phyloP scores from a whole-genome alignment of 2,113 vertebrate genomes.

The Gallinago paraguaiae region DNA sequence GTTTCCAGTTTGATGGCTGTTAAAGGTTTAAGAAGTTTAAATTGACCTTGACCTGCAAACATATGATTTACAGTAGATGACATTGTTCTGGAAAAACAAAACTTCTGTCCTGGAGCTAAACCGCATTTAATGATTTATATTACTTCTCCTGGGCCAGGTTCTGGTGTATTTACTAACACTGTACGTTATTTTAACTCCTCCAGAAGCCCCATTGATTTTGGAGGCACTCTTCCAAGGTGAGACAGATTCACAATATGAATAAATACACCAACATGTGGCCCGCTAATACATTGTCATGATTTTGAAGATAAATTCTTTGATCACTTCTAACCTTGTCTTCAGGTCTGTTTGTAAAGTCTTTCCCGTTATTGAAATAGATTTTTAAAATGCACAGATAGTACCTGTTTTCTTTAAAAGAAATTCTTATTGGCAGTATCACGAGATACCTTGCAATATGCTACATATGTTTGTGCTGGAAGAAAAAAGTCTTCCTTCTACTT shows the following conservation, averaged over 20 bases:
- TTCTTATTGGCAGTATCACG: neutral
- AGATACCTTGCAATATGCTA: neutral
- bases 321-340: conserved; percentile 25
- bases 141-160: neutral
- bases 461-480: neutral
- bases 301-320: conserved; percentile 10
- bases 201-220: neutral
- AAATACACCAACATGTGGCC: neutral
- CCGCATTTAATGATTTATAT: conserved; percentile 22
- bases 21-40: conserved; percentile 55
- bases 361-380: neutral
- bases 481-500: neutral
- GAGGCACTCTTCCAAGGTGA: neutral
- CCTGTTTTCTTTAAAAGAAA: conserved; percentile 25
- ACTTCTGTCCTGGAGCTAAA: conserved; percentile 41
- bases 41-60: conserved; percentile 53
- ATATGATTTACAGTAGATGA: conserved; percentile 31
- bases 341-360: neutral
- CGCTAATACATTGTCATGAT: neutral
- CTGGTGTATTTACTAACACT: neutral
- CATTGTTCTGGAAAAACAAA: conserved; percentile 46
- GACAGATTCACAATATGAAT: neutral
- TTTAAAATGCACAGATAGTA: neutral
- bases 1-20: conserved; percentile 40
- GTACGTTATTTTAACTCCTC: neutral